Conservation (phyloP, 2,888 invertebrate genomes). For the Hoplodrina ambigua region DNA sequence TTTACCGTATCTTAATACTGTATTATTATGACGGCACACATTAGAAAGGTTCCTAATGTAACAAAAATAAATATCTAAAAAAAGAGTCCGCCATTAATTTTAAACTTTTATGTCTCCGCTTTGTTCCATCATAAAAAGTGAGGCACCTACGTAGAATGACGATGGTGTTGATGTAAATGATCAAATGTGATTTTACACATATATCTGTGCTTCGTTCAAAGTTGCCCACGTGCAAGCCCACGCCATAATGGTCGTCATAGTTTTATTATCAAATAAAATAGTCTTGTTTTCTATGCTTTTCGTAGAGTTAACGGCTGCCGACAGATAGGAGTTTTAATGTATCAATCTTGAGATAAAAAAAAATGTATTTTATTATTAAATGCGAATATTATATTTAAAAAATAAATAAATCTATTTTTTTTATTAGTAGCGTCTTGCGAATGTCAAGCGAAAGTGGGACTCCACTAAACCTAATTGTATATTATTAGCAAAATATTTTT, state of each 20-base stretch:
- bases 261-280: slow-evolving; percentile 47
- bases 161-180: slow-evolving; percentile 45
- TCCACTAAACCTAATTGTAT: slow-evolving; percentile 3
- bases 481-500: slow-evolving; percentile 26
- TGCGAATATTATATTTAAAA: slow-evolving; percentile 29
- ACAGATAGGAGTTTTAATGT: slow-evolving; percentile 52
- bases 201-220: slow-evolving; percentile 37
- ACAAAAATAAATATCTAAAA: slow-evolving; percentile 40
- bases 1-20: slow-evolving; percentile 17
- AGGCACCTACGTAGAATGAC: slow-evolving; percentile 16
- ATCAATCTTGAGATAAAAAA: slow-evolving; percentile 44
- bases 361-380: slow-evolving; percentile 38
- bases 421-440: slow-evolving; percentile 35
- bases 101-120: slow-evolving; percentile 42
- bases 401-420: slow-evolving; percentile 41
- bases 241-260: slow-evolving; percentile 35
- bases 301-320: slow-evolving; percentile 30
- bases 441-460: slow-evolving; percentile 26
- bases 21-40: slow-evolving; percentile 37
- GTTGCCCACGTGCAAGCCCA: slow-evolving; percentile 53
- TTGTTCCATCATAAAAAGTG: slow-evolving; percentile 36
- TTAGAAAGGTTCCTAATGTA: slow-evolving; percentile 1
- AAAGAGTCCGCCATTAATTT: slow-evolving; percentile 34
- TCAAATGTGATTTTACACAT: slow-evolving; percentile 37
- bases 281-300: slow-evolving; percentile 38